Evolutionary conservation across 2,113 vertebrate genomes (phyloP), one percentile per base, ranked within the genome.

Genomic region (Tamias sibiricus): DNA sequence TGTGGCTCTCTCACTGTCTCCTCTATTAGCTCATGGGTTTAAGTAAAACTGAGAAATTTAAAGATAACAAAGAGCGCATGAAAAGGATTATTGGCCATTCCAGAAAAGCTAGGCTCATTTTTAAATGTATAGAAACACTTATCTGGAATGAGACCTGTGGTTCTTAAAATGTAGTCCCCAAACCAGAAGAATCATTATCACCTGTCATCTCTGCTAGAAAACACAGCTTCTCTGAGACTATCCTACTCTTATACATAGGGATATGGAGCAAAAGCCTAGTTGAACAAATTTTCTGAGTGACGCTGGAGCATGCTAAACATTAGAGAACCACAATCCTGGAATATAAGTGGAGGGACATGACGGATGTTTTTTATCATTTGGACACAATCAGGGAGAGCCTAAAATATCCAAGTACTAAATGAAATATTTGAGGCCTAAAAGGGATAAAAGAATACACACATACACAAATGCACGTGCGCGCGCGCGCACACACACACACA

Each of bases 21-120:
- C 54, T 37, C n/a, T 54, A 17, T 68, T 76, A 87, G 52, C 30
- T 83, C 8, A 59, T 62, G 13, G 66, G 17, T 11, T 62, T 68
- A 85, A 57, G 9, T 79, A 47, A 91, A 83, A 35, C 19, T 35
- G 2, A 44, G 11, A 77, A 76, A 85, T 32, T 28, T 83, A 12
- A 2, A 82, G 52, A 20, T 35, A 32, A 35, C 4, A 19, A 90
- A 7, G 80, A 49, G 54, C 3, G 77, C 4, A 42, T 40, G 28
- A 84, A 77, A 30, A 59, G 30, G 3, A 83, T 75, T 66, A 49
- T 17, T 76, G 37, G 19, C 22, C 62, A 71, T 83, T 93, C 12
- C 32, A 71, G 10, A 82, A 95, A 74, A 75, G 8, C 12, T 86
- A 49, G 81, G 7, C 24, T 75, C 44, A 68, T 79, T 84, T 87